Base-by-base conservation (phyloP, 2,888 invertebrate genomes). In the Melanargia galathea region DNA sequence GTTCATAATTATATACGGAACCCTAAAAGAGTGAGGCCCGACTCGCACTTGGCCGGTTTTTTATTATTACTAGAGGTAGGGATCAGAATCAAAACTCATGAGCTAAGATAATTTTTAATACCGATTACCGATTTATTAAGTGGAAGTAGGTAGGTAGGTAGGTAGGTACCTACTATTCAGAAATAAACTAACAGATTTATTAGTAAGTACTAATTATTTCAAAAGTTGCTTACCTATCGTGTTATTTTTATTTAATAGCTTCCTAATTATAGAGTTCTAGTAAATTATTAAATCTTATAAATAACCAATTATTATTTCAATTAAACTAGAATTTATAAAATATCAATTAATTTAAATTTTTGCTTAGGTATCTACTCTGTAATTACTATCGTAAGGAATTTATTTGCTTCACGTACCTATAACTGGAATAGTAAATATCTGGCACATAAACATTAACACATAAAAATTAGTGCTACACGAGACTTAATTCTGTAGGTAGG, bases 271-370 rank as follows among this genome's bases (percentile, higher is more conserved):
- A 30, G 49, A 30, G 49, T 30, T 49, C 51, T 20, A 35, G 33
- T 33, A 6, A 33, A 30, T 49, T 49, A 30, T n/a, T 30, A 26
- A 26, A 30, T 18, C n/a, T 18, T 51, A 35, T 51, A 20, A 51
- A 51, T 35, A 33, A 33, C 33, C 18, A 51, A 18, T 13, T 20
- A 11, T 20, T 11, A 33, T 33, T 20, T 20, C 51, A 33, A 33
- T 51, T 33, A 33, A 51, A 51, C 18, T 51, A 16, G 51, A 51
- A 51, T 33, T 33, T 33, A 33, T 51, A 35, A 51, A 33, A 11
- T 10, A 51, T 33, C 18, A 11, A 20, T 51, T 18, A 33, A 43
- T 43, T 20, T 43, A 10, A 43, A 30, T 6, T 6, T 30, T 30
- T 22, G 11, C 22, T 22, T 10, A 46, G 45, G 8, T 46, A n/a